These are phyloP conservation scores for Melangyna quadrimaculata DNA, from an alignment of 2,888 invertebrate species.

Conservation along the genomic window DNA sequence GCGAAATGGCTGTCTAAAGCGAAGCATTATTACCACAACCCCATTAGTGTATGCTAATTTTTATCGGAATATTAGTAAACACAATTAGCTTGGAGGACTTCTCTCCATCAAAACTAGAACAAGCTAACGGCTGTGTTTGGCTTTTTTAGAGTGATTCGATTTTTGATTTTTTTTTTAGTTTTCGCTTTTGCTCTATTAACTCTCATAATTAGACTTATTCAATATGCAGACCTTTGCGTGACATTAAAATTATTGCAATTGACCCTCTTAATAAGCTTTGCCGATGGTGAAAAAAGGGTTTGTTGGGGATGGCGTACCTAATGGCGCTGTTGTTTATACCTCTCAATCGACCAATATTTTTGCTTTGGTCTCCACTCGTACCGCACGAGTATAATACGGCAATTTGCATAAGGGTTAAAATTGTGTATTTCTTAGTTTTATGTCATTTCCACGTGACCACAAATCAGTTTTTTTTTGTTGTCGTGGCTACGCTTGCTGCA, in stretches of 20 bases:
- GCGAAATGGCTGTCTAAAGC: neutral
- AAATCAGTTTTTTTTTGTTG: neutral
- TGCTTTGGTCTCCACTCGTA: neutral
- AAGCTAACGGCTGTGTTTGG: neutral
- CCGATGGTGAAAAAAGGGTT: neutral
- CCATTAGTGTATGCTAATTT: constrained; percentile 2
- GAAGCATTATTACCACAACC: neutral
- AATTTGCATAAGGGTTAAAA: neutral
- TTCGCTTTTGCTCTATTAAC: neutral
- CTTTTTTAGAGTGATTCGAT: neutral
- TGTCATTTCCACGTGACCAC: constrained; percentile 5
- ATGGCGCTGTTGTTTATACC: neutral
- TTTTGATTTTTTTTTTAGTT: too few species aligned
- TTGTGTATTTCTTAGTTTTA: neutral
- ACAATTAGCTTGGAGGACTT: constrained; percentile 10
- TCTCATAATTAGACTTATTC: neutral
- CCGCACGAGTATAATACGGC: neutral
- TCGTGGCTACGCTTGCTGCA: neutral
- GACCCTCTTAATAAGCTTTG: neutral
- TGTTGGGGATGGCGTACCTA: neutral
- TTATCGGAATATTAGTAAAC: constrained; percentile 5
- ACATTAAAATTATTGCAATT: constrained; percentile 8
- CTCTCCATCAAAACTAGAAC: neutral
- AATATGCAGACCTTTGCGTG: neutral
- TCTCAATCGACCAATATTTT: neutral